Conservation (phyloP, 2,113 vertebrate species). For the Hydropotes inermis region DNA sequence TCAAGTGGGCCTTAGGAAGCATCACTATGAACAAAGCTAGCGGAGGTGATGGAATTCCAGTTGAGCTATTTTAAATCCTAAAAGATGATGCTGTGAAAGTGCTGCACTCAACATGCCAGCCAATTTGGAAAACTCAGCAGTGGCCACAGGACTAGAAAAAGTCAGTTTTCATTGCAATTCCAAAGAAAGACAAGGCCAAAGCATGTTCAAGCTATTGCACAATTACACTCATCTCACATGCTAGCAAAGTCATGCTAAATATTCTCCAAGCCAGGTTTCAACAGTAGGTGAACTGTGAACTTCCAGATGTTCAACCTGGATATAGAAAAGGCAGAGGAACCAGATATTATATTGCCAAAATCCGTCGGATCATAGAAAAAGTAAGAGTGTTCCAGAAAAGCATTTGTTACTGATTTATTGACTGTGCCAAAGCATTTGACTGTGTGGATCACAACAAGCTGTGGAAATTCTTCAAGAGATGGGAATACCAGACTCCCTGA, state of each 20-base stretch:
- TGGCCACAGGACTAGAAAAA: background rate
- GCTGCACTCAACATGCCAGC: background rate
- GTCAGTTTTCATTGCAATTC: background rate
- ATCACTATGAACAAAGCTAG: background rate
- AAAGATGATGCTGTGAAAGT: background rate
- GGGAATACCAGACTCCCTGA: no score
- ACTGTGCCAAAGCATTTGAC: background rate
- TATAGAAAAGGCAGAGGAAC: background rate
- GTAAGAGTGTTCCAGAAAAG: background rate
- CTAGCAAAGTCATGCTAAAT: background rate
- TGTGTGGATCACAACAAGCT: background rate
- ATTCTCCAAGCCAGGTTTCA: background rate
- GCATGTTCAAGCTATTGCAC: background rate
- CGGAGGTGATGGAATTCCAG: background rate
- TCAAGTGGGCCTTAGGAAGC: background rate
- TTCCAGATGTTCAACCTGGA: background rate
- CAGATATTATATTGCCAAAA: background rate
- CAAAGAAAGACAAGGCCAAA: background rate
- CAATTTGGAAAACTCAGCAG: background rate
- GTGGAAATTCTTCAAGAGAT: no score
- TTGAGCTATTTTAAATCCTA: background rate
- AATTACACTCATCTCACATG: background rate
- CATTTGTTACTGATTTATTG: background rate
- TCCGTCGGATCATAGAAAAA: accelerated
- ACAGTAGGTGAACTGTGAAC: background rate